phyloP scores from a whole-genome alignment of 2,888 invertebrate genomes.

The Philhelius pedissequus region DNA sequence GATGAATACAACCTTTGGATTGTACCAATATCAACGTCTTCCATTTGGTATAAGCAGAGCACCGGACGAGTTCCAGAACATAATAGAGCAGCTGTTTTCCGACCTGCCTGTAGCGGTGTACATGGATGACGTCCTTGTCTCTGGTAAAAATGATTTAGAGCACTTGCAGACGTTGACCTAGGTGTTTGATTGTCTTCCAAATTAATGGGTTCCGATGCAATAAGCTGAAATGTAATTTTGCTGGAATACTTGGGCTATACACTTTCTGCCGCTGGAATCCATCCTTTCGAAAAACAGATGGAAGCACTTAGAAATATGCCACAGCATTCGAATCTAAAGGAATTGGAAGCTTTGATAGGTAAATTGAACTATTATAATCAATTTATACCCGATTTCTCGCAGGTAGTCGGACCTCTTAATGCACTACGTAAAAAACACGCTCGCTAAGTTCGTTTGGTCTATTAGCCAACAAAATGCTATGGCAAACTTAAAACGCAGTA shows the following conservation, averaged over 20 bases:
- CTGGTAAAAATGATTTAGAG: too few species aligned
- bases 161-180: too few species aligned
- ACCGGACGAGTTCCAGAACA: too few species aligned
- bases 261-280: slow-evolving; percentile 36
- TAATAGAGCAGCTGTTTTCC: too few species aligned
- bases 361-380: slow-evolving; percentile 62
- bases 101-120: too few species aligned
- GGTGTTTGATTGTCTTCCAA: slow-evolving; percentile 27
- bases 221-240: slow-evolving; percentile 43
- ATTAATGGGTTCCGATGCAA: slow-evolving; percentile 37
- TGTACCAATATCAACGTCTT: too few species aligned
- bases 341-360: slow-evolving; percentile 46
- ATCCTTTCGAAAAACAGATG: slow-evolving; percentile 38
- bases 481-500: slow-evolving; percentile 2
- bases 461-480: slow-evolving; percentile 13
- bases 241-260: slow-evolving; percentile 66
- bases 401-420: too few species aligned
- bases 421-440: neutral
- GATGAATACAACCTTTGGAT: too few species aligned
- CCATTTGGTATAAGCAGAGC: too few species aligned
- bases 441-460: slow-evolving; percentile 21
- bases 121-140: too few species aligned
- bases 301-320: slow-evolving; percentile 23
- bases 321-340: neutral
- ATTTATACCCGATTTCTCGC: slow-evolving; percentile 56